Base-by-base conservation (phyloP, 2,888 invertebrate species). In the Encarsia formosa region DNA sequence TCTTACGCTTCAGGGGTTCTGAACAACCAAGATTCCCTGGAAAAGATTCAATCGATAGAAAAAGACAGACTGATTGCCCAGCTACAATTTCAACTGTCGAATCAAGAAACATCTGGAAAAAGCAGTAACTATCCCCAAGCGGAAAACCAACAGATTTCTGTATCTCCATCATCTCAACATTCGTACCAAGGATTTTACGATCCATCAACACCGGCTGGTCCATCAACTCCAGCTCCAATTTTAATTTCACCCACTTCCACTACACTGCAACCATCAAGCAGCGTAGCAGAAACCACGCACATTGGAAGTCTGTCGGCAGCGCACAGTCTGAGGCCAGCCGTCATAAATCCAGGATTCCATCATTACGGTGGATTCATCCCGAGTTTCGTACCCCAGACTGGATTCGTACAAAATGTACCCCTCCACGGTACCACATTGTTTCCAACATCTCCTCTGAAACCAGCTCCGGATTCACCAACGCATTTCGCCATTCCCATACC, bases 401-500 rank as follows among this genome's bases (percentile, higher is more conserved):
- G 22, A 11, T 52, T 42, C 6, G 8, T 52, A 9, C 49, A 44
- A 1, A 56, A 42, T n/a, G 5, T 64, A 5, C 65, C 68, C 8
- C 47, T 43, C 13, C 68, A 65, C 42, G 59, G 61, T 0, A 50
- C 61, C 11, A 31, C 42, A 2, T 4, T 49, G 20, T 34, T 29
- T 8, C 26, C 45, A 5, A 19, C 35, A 0, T 6, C 47, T 13
- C 8, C 20, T 5, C 4, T 43, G 11, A 60, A 55, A 45, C 59
- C 65, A 5, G 49, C 57, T 11, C 26, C 6, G 26, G 56, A 63
- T 20, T 58, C 67, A 4, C 70, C 71, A 0, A 73, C 71, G 1
- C 68, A 72, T 22, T 70, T 72, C 16, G 67, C 61, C 1, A 54
- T 72, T 20, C 71, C 73, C 0, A 64, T 73, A 49, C 69, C 71